Base-by-base conservation (phyloP, 2,888 invertebrate species). In the Ectobius pallidus region DNA sequence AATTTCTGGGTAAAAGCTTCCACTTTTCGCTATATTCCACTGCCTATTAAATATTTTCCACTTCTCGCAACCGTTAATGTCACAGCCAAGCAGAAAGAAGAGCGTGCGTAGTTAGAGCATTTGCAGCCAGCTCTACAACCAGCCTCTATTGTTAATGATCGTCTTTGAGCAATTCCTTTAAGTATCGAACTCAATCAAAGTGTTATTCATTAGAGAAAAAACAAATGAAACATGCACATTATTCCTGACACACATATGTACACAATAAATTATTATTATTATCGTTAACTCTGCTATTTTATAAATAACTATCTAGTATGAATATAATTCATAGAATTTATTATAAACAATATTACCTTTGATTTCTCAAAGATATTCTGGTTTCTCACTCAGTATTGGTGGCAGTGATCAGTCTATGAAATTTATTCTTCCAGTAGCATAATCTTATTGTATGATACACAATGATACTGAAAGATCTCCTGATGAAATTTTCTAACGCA, bases 131-230 rank as follows among this genome's bases (percentile, higher is more conserved):
- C 6, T 6, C 34, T 34, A 34, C 34, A 34, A 34, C 11, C 11
- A 11, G 34, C 34, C 11, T 34, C 65, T 65, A 46, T 65, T 27
- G n/a, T 1, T 58, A 62, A 39, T 62, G 65, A 65, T 65, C 65
- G 44, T 65, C 65, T 44, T 65, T 65, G 65, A 65, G 65, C 65
- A 65, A 65, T 65, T 30, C 44, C 65, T 65, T 22, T 27, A 63
- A 52, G 20, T 16, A 52, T 7, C 20, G 22, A 49, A 52, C 22
- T 25, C 25, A 25, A 52, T 0, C 52, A 20, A 52, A n/a, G n/a
- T n/a, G n/a, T n/a, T 7, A 34, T 34, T 34, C 6, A 7, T 34
- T 34, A 34, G 7, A 7, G 34, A 6, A 34, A 34, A 34, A 7
- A 34, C 34, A 34, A 7, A 34, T 11, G 11, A 55, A 55, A 25